Base-by-base conservation (phyloP, 2,797 vertebrate genomes). In the Neosilurus hyrtlii region DNA sequence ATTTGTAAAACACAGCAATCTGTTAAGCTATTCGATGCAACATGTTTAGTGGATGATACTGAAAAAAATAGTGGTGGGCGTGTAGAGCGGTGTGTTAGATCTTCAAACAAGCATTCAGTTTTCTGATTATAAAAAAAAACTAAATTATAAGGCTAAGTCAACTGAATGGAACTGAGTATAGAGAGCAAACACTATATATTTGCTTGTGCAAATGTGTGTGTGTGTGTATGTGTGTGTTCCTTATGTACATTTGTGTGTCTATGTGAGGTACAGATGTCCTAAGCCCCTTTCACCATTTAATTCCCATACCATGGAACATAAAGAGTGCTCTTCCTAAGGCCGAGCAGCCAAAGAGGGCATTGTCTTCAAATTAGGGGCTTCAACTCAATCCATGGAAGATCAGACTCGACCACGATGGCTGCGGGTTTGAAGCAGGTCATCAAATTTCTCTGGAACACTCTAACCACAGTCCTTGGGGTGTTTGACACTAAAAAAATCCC, bases 351-450 rank as follows among this genome's bases (percentile, higher is more conserved):
- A 81, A 81, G 68, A 83, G 68, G n/a, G 67, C 78, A 84, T 88
- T 88, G 87, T 88, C 72, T 86, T 43, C 52, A 84, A 83, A 80
- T 86, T 79, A 87, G 3, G n/a, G 49, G 54, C 79, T 82, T 75
- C 74, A 85, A 66, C 67, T 72, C 10, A 16, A 30, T 80, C 68
- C 26, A 81, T 62, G 66, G 84, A 86, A 80, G 72, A 80, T 84
- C 75, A 76, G 24, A 77, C 82, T 73, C 2, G 37, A 84, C 54
- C 65, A 14, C 70, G 43, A 84, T 79, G 70, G 73, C 78, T 84
- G 80, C 49, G 83, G 79, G 79, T 73, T 82, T 75, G 61, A 65
- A 78, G 61, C n/a, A 78, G 59, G 61, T 82, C 65, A 70, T 85
- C 61, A 49, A 24, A 82, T 81, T 78, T 76, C 73, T 81, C 77